A percentile compares a stretch with the other conserved stretches of the same genome.
These are phyloP conservation scores for Stigmatopora nigra DNA, from an alignment of 2,113 vertebrate genomes.

Conservation along the genomic window DNA sequence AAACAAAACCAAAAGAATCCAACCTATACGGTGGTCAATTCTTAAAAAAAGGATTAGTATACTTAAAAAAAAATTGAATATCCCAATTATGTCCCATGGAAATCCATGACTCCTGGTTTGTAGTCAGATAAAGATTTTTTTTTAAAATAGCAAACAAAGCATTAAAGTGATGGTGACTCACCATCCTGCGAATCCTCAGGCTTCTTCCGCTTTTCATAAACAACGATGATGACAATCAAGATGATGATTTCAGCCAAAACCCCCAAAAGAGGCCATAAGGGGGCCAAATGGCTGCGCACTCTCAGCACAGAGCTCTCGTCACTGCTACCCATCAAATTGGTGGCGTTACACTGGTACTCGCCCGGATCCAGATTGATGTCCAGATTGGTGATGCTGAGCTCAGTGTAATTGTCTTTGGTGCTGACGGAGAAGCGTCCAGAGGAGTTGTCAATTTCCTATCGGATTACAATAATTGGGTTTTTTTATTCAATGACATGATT, in stretches of 20 bases:
- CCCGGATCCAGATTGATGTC: constrained; percentile 85
- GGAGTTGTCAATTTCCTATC: constrained; percentile 81
- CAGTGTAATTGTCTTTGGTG: constrained; percentile 89
- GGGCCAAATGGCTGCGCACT: constrained; percentile 91
- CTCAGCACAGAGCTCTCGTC: constrained; percentile 78
- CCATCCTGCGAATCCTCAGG: constrained; percentile 94
- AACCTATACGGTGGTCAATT: too few species aligned
- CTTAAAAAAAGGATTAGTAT: too few species aligned
- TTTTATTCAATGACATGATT: background rate
- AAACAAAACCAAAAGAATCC: too few species aligned
- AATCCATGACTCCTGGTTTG: background rate
- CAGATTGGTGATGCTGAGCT: constrained; percentile 82
- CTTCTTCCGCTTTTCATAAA: constrained; percentile 98
- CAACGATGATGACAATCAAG: constrained; percentile 90
- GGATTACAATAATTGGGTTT: background rate
- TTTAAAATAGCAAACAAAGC: background rate
- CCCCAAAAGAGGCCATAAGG: constrained; percentile 93
- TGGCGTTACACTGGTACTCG: constrained; percentile 89
- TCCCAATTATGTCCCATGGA: background rate
- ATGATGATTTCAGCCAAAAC: constrained; percentile 92
- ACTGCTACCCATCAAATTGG: constrained; percentile 74
- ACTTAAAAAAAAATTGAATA: background rate
- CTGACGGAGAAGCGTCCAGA: constrained; percentile 81
- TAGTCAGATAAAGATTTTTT: constrained; percentile 5
- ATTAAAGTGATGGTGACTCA: constrained; percentile 61